These are phyloP conservation scores for Threskiornis aethiopicus DNA, from an alignment of 2,797 vertebrate species.

Conservation along the genomic window DNA sequence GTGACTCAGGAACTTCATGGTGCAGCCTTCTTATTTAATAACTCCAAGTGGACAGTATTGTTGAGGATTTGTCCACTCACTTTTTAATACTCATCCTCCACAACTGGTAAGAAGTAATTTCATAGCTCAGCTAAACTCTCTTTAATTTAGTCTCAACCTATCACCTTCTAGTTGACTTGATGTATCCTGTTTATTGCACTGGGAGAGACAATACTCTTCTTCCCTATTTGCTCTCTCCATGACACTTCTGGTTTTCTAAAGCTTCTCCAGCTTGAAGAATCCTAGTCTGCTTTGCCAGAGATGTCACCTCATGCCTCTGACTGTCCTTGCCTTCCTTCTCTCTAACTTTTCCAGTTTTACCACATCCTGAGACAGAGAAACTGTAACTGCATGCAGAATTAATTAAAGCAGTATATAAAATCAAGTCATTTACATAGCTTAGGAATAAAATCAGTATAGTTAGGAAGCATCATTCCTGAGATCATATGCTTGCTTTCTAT, in stretches of 20 bases:
- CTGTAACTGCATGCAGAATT: background rate
- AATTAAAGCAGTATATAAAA: background rate
- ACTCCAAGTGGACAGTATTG: accelerated
- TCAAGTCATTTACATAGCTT: background rate
- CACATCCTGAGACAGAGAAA: background rate
- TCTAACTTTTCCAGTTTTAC: background rate
- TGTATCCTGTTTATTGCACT: background rate
- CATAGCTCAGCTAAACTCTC: background rate
- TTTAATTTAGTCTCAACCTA: background rate
- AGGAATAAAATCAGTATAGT: background rate
- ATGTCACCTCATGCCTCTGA: background rate
- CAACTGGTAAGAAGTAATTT: background rate
- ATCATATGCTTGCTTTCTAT: background rate
- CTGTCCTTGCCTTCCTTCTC: background rate
- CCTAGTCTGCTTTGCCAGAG: background rate
- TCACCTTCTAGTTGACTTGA: background rate
- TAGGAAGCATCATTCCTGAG: background rate
- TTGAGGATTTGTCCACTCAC: background rate
- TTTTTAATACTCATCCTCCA: background rate
- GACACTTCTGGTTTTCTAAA: background rate
- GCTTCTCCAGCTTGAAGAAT: background rate
- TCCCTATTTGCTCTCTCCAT: background rate
- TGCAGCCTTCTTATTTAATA: background rate
- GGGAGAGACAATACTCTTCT: background rate
- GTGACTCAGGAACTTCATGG: background rate